A percentile compares a stretch with the other conserved stretches of the same genome.
Evolutionary conservation across 2,797 vertebrate genomes (phyloP).

Genomic region (Atherinosoma microstoma): DNA sequence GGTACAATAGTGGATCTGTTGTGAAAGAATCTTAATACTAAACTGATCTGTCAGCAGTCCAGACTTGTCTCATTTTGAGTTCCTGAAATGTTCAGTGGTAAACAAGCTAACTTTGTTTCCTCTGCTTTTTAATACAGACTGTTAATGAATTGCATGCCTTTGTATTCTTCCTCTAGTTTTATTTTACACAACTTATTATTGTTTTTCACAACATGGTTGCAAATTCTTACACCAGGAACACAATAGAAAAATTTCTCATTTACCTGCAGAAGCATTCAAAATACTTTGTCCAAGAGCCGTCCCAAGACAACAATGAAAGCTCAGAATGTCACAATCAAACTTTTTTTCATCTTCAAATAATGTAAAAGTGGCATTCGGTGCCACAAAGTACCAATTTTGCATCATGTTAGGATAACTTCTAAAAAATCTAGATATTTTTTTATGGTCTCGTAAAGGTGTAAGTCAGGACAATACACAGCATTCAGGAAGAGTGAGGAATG

Average conservation of each 20-base stretch:
- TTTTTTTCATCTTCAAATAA: not conserved
- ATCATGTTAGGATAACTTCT: not conserved
- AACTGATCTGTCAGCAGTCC: too few species aligned
- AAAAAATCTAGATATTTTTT: not conserved
- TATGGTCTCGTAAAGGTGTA: slow-evolving; percentile 5
- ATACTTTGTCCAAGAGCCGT: not conserved
- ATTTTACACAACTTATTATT: too few species aligned
- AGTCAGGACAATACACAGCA: not conserved
- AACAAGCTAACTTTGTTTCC: too few species aligned
- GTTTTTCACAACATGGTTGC: not conserved
- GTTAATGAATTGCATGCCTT: not conserved
- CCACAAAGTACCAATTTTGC: not conserved
- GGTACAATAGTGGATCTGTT: not conserved
- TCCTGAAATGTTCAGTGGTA: too few species aligned
- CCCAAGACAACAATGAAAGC: not conserved
- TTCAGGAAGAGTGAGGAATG: slow-evolving; percentile 1
- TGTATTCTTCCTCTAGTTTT: not conserved
- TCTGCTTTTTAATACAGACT: too few species aligned
- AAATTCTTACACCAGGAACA: not conserved
- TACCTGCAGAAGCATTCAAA: not conserved
- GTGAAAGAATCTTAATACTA: too few species aligned
- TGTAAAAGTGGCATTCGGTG: not conserved
- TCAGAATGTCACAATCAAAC: not conserved
- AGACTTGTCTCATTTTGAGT: too few species aligned
- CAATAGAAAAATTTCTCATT: not conserved